Evolutionary conservation across 2,888 invertebrate species (phyloP), one percentile per base, ranked within the genome.

Genomic region (Eupithecia inturbata): DNA sequence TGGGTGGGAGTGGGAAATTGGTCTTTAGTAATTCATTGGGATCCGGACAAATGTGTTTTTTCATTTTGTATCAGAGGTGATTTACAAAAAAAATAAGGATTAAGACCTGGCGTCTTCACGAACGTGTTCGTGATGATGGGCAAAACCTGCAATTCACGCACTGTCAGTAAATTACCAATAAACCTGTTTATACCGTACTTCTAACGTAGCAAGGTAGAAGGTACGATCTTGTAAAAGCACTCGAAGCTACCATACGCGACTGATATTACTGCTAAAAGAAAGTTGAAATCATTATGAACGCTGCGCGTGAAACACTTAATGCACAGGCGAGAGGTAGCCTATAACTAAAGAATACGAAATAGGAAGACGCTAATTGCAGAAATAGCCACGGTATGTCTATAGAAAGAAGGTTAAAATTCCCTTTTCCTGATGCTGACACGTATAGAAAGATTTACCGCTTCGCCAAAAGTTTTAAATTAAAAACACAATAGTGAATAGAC

Each of bases 401-500:
- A 31, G 62, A 31, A 62, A 62, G 19, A 62, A 62, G 62, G 31
- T 16, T 31, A 10, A 31, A 28, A 60, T 60, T 60, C 9, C 19
- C 19, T 31, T 19, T 28, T 31, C 7, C 31, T 57, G 10, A 22
- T 12, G 10, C 22, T 53, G 49, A 53, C 22, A n/a, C 22, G 53
- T 22, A 49, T 49, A n/a, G 49, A 53, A 22, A 22, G n/a, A 53
- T 26, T 10, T 10, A 6, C 49, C 16, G n/a, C 7, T 49, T 9
- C 53, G 10, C 0, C 4, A 12, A 22, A 53, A 57, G 26, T 57
- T 57, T 22, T 57, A 19, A 19, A 28, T 62, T 4, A 31, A 31
- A 62, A 64, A 66, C 6, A 64, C 64, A 66, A 66, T 66, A 64
- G 33, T 36, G 36, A 63, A 19, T 63, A 64, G 64, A 66, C 66